Base-by-base conservation (phyloP, 2,888 invertebrate species). In the Ophion costatus region DNA sequence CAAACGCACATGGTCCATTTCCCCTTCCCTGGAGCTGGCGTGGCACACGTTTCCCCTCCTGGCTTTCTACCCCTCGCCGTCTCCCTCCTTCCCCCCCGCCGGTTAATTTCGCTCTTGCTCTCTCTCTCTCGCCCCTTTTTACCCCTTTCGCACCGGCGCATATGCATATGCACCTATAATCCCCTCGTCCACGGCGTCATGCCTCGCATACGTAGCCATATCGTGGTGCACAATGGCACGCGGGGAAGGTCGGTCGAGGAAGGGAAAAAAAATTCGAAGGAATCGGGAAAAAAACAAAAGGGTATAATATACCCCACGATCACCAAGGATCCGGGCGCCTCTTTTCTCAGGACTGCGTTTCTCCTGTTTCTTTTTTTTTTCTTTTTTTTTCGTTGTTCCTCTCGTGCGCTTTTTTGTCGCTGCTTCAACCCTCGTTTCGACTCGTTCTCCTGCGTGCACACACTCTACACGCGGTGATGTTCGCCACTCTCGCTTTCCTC, bases 401-500 rank as follows among this genome's bases (percentile, higher is more conserved):
- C 38, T 38, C 38, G 38, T 9, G 38, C 66, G 70, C 22, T 61
- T 38, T 45, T 29, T 76, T 69, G 56, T 82, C 73, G 73, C 74
- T 84, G 45, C 79, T 74, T 71, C 79, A 76, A 63, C 86, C 87
- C 82, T 80, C 56, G 22, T 59, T 71, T 64, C 79, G 83, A 83
- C 82, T 87, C 85, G 77, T 84, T 80, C 86, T 74, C 70, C 82
- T 83, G 78, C 81, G 66, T 82, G 85, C 24, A 71, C 20, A 56
- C 57, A 20, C 85, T 78, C 85, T 11, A 56, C 57, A 20, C 85
- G 80, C 85, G 80, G 70, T 86, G 87, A 88, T 76, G 56, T 61
- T 80, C 80, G 86, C 73, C 87, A 76, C 84, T 88, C 83, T 86
- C 83, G 80, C 84, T 86, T 76, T 87, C 83, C 82, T 84, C 85